Base-by-base conservation (phyloP, 2,797 vertebrate genomes). In the Xyrichtys novacula region DNA sequence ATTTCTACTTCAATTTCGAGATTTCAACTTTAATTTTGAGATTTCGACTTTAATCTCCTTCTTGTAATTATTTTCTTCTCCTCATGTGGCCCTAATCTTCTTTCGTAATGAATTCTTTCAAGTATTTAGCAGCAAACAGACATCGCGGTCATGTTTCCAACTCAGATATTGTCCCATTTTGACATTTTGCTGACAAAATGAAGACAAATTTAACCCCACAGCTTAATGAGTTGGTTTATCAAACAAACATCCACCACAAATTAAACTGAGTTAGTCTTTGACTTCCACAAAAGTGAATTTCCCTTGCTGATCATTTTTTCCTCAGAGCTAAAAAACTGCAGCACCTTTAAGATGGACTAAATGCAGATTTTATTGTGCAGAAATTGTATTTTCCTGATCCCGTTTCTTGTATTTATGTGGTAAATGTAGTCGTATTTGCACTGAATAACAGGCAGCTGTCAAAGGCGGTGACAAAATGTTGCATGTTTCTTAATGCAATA, bases 31-130 rank as follows among this genome's bases (percentile, higher is more conserved):
- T n/a, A n/a, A n/a, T n/a, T n/a, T n/a, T n/a, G n/a, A n/a, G n/a
- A n/a, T n/a, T n/a, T n/a, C n/a, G n/a, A n/a, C n/a, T n/a, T n/a
- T n/a, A n/a, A n/a, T n/a, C n/a, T n/a, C n/a, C n/a, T n/a, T n/a
- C n/a, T n/a, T n/a, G n/a, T n/a, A n/a, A n/a, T n/a, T n/a, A n/a
- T n/a, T n/a, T n/a, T n/a, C n/a, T n/a, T n/a, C n/a, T n/a, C n/a
- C n/a, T n/a, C n/a, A n/a, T n/a, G n/a, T n/a, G n/a, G n/a, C n/a
- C n/a, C n/a, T n/a, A n/a, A n/a, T n/a, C n/a, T n/a, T n/a, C n/a
- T n/a, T n/a, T n/a, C n/a, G n/a, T n/a, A n/a, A n/a, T n/a, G 25
- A 39, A 70, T 49, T 40, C 68, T 48, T 58, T 57, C 49, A 67
- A 62, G 36, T 22, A 70, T 67, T 54, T 32, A 58, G 38, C 53